These are phyloP conservation scores for Neosilurus hyrtlii DNA, from an alignment of 2,797 vertebrate genomes.

Conservation along the genomic window DNA sequence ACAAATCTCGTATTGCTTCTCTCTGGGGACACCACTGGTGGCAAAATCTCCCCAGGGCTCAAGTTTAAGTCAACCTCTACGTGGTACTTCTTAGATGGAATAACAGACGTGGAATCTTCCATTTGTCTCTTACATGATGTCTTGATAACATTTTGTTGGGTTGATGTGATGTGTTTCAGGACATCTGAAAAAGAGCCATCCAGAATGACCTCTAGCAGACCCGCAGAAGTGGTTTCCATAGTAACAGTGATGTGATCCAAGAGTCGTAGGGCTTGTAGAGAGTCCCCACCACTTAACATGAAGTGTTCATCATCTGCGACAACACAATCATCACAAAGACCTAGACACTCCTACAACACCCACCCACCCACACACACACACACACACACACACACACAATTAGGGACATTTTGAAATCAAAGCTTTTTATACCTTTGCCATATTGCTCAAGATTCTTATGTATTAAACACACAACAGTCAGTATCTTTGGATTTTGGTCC, in stretches of 20 bases:
- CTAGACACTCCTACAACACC: conserved; percentile 73
- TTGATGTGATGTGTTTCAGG: conserved; percentile 68
- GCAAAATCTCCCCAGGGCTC: background rate
- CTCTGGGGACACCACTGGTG: conserved; percentile 15
- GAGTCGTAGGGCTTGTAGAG: conserved; percentile 82
- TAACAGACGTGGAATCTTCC: background rate
- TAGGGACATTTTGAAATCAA: background rate
- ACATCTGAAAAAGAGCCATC: conserved; percentile 77
- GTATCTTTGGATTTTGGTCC: background rate
- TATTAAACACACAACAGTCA: background rate
- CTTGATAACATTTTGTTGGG: background rate
- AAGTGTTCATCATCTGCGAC: conserved; percentile 78
- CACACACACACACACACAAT: conserved; percentile 13
- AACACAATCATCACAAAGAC: conserved; percentile 66
- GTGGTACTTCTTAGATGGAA: conserved; percentile 39
- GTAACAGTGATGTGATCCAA: conserved; percentile 75
- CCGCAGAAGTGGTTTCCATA: conserved; percentile 68
- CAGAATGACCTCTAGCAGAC: conserved; percentile 85
- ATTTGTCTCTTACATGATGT: conserved; percentile 56
- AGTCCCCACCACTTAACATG: conserved; percentile 88
- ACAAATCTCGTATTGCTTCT: conserved; percentile 42
- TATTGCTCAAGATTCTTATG: background rate
- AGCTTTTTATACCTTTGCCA: background rate
- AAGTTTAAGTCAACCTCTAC: conserved; percentile 6
- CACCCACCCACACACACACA: conserved; percentile 25